Conservation (phyloP, 2,113 vertebrate species). For the Dendropsophus ebraccatus region DNA sequence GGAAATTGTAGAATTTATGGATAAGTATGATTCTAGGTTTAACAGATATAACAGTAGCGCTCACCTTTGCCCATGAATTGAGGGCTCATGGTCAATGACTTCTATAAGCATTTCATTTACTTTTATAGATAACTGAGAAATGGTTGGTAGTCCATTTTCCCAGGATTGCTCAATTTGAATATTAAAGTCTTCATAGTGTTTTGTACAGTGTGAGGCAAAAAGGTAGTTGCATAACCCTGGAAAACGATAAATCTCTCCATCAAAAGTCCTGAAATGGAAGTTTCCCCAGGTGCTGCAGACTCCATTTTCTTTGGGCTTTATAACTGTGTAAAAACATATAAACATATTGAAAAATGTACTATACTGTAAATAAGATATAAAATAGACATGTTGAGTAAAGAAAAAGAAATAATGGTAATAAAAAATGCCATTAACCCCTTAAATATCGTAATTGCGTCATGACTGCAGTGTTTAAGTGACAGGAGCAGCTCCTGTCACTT, state of each 20-base stretch:
- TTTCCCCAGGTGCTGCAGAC: constrained; percentile 60
- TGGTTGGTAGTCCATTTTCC: background rate
- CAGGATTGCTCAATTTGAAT: constrained; percentile 53
- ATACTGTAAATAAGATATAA: background rate
- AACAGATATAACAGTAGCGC: background rate
- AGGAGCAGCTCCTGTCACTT: no score
- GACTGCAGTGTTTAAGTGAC: no score
- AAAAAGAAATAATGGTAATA: background rate
- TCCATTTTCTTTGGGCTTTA: background rate
- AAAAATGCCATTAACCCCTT: no score
- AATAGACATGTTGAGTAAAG: background rate
- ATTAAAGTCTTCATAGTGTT: constrained; percentile 58
- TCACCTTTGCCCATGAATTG: constrained; percentile 28
- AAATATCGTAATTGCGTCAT: no score
- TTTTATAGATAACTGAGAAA: constrained; percentile 54
- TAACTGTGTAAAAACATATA: background rate
- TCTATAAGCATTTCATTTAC: constrained; percentile 51
- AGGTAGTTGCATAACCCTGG: constrained; percentile 58
- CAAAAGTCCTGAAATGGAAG: constrained; percentile 57
- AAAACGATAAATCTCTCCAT: constrained; percentile 56
- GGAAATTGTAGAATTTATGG: background rate
- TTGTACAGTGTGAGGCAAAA: constrained; percentile 55
- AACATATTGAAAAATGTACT: background rate
- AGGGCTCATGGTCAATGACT: constrained; percentile 16
- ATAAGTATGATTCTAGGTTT: background rate